Conservation (phyloP, 2,113 vertebrate species). For the Menidia beryllina region DNA sequence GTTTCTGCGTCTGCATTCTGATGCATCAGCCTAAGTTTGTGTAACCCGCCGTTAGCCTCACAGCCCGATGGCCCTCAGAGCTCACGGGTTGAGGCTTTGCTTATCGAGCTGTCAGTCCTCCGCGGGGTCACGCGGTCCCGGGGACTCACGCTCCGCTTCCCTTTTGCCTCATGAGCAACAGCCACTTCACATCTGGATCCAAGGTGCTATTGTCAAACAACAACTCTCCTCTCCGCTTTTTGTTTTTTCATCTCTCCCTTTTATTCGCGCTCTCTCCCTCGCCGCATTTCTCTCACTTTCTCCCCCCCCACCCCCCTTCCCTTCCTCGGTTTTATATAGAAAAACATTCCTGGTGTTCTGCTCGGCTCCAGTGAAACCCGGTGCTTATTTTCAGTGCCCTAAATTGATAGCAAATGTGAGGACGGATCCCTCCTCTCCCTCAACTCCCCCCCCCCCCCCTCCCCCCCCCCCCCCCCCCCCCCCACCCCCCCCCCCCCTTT, state of each 20-base stretch:
- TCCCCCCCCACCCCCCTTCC: slow-evolving; percentile 38
- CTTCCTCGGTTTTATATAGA: slow-evolving; percentile 79
- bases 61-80: not conserved
- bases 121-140: slow-evolving; percentile 26
- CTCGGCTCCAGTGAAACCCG: slow-evolving; percentile 79
- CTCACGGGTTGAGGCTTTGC: slow-evolving; percentile 3
- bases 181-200: slow-evolving; percentile 73
- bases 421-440: slow-evolving; percentile 75
- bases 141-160: slow-evolving; percentile 32
- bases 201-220: slow-evolving; percentile 55
- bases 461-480: slow-evolving; percentile 5
- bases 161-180: slow-evolving; percentile 18
- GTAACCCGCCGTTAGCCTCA: not conserved
- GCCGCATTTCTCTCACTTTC: slow-evolving; percentile 33
- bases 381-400: slow-evolving; percentile 84
- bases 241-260: slow-evolving; percentile 17
- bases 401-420: slow-evolving; percentile 88
- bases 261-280: slow-evolving; percentile 26
- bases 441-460: slow-evolving; percentile 39
- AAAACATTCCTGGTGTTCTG: slow-evolving; percentile 84
- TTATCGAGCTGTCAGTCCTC: slow-evolving; percentile 14
- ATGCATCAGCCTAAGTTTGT: not conserved
- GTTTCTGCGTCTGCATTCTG: slow-evolving; percentile 1
- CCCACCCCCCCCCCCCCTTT: slow-evolving; percentile 50
- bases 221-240: slow-evolving; percentile 10